phyloP scores from a whole-genome alignment of 2,797 vertebrate species.

The Lycodopsis pacificus region DNA sequence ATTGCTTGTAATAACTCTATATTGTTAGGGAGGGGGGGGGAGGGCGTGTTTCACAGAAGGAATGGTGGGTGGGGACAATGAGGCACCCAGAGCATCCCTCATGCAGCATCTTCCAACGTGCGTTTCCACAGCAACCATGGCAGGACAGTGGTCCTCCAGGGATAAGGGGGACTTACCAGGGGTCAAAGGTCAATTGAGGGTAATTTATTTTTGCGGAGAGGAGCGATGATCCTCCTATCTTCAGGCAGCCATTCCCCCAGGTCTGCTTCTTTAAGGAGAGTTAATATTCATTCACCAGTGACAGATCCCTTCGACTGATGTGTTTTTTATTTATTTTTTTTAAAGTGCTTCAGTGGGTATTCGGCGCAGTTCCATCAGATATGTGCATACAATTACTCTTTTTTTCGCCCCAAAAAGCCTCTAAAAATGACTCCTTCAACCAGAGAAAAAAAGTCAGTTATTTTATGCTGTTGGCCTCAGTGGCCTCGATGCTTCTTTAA shows the following conservation, averaged over 20 bases:
- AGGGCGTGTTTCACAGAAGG: neutral
- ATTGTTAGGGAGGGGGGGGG: neutral
- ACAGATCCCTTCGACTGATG: slow-evolving; percentile 5
- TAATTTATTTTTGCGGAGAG: slow-evolving; percentile 73
- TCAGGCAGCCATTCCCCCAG: slow-evolving; percentile 35
- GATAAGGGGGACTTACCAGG: slow-evolving; percentile 28
- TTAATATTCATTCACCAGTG: slow-evolving; percentile 22
- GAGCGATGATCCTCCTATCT: slow-evolving; percentile 50
- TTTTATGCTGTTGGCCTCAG: slow-evolving; percentile 3
- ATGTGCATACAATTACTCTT: slow-evolving; percentile 1
- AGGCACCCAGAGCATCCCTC: slow-evolving; percentile 19
- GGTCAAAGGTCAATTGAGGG: slow-evolving; percentile 79
- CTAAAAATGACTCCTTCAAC: slow-evolving; percentile 2
- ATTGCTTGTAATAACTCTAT: neutral
- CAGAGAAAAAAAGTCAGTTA: slow-evolving; percentile 1
- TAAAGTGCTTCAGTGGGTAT: slow-evolving; percentile 1
- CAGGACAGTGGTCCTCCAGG: slow-evolving; percentile 61
- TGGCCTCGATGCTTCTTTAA: slow-evolving; percentile 20
- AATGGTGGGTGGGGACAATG: neutral
- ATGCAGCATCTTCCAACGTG: slow-evolving; percentile 43
- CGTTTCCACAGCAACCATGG: slow-evolving; percentile 78
- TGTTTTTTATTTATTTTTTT: slow-evolving; percentile 2
- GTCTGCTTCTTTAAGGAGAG: slow-evolving; percentile 12
- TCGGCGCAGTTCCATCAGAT: slow-evolving; percentile 21
- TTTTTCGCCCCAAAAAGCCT: neutral